Evolutionary conservation across 2,113 vertebrate species (phyloP), one percentile per base, ranked within the genome.

Genomic region (Nerophis ophidion): DNA sequence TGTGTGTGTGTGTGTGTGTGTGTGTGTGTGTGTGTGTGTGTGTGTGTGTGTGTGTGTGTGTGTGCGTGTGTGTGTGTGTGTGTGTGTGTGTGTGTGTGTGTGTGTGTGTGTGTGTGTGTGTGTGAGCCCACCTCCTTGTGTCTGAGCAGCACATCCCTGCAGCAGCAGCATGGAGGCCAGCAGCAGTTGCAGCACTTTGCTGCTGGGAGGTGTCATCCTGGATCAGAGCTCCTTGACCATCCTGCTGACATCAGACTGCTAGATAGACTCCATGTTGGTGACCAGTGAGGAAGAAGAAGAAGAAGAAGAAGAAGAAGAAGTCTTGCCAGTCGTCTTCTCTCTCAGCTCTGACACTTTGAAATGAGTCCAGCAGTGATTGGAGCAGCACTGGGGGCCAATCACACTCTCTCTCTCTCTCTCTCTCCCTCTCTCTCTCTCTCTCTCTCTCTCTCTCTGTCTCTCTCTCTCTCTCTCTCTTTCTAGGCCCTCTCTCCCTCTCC

Each of bases 81-180:
- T 56, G 61, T 54, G 60, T 57, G 64, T 35, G 60, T 19, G 64
- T 59, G 60, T 48, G 57, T 19, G 60, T 26, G 26, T 16, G 57
- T 52, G 59, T 42, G 42, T 36, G 63, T 46, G 66, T n/a, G n/a
- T n/a, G n/a, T n/a, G n/a, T 46, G 57, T 40, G 17, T 17, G 36
- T 33, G n/a, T 11, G 19, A 16, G 46, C 81, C 34, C 66, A 89
- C 87, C 86, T 85, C 50, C 76, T 62, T 76, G 68, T 40, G 84
- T 85, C 71, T 88, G 74, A 11, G 86, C 76, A 54, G 68, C 13
- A 68, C 81, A 76, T 15, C 59, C 26, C 26, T 26, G 50, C 8
- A 68, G 75, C n/a, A 74, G 72, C 9, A 57, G 68, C 1, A 38
- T 16, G 53, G 35, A 38, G 15, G 35, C 36, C 36, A 38, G 36